Evolutionary conservation across 2,888 invertebrate species (phyloP), one percentile per base, ranked within the genome.

Genomic region (Gastrophysa polygoni): DNA sequence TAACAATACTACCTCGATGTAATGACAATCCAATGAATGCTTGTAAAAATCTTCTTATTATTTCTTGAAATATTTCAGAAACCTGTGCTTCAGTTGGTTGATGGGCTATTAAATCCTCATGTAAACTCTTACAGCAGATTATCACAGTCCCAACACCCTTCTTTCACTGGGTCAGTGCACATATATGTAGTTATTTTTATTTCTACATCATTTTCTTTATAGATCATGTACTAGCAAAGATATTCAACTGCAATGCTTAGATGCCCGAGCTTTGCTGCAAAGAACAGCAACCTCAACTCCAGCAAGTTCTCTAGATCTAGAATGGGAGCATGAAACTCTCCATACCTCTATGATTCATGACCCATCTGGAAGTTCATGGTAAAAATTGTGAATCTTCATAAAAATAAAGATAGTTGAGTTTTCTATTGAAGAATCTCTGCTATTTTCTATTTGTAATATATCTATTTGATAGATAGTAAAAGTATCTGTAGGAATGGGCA

Each of bases 261-360:
- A 88, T 76, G 87, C 85, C 43, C 79, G 82, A 72, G 85, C 82
- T 66, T 79, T 85, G 7, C 65, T 82, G 63, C 75, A 76, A 54
- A 73, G 77, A 59, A 82, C 81, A 11, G 75, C 77, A 20, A 76
- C 83, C 44, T 85, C 85, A 38, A 88, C 89, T 24, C 85, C 88
- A 28, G 86, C 85, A n/a, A 88, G 88, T 71, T 89, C 89, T 3
- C 78, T 89, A 59, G 89, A 89, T 74, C 81, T 89, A 59, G 89
- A 89, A 78, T 89, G 89, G 89, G 89, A 89, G 78, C 88, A 89
- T 73, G 89, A 89, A 81, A 82, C 83, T 69, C 66, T 82, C 11
- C 81, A 80, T 28, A 71, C 76, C 60, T 80, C 79, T 17, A 69
- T 78, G 66, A 69, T 77, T 44, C 75, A 78, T 54, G 81, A 80